Evolutionary conservation across 1,140 invertebrate species (phyloP), one percentile per base, ranked within the genome.

Genomic region (Ruditapes philippinarum): DNA sequence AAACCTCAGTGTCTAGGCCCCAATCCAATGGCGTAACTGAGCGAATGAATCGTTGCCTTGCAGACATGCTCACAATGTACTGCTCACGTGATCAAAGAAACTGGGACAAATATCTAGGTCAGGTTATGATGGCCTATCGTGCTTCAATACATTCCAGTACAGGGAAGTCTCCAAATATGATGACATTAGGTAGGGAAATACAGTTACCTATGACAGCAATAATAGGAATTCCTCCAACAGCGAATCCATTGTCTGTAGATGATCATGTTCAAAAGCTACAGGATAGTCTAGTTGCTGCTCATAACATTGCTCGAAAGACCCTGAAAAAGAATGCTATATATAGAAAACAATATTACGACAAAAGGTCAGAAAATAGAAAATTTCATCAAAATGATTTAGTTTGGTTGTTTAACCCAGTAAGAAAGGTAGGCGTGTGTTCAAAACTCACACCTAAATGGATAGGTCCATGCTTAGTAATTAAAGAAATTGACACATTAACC

Each of bases 41-140:
- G 49, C 84, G 93, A 70, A 91, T 94, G 33, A 95, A 94, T 76
- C 60, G 92, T n/a, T 94, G 93, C 4, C 74, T 93, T 4, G 42
- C 81, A 22, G 54, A 78, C 4, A 91, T 91, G 90, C 70, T 94
- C 42, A 78, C 89, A 0, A 79, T 92, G 91, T 96, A 83, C n/a
- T 74, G 49, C 38, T 36, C 54, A 17, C 51, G 85, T 3, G 65
- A 89, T 5, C 84, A 90, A 42, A 62, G 45, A 19, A 42, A 82
- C n/a, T 93, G 88, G 91, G 90, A 93, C 70, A 36, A 70, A 5
- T 85, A 62, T 54, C 60, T 92, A 3, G 81, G 76, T 17, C 83
- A 91, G 40, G 65, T 92, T 0, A 84, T 85, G 65, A 74, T 84
- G 45, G 87, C 79, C 0, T 91, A 90, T 45, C 22, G 88, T 28